phyloP scores from a whole-genome alignment of 2,113 vertebrate species.

The Scalopus aquaticus region DNA sequence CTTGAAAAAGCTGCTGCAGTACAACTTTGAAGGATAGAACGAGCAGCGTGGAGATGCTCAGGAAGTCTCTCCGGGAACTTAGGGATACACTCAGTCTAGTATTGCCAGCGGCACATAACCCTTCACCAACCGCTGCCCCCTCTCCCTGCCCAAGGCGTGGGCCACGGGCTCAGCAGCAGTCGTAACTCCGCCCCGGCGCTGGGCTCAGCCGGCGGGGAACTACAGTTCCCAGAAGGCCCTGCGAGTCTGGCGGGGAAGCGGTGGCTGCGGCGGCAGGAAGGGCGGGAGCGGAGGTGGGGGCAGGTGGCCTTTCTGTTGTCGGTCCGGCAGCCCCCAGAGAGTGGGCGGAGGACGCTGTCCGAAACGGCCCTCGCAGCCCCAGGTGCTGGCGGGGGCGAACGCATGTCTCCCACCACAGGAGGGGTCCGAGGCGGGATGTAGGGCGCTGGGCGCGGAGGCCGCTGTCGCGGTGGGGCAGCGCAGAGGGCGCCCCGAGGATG shows the following conservation, averaged over 20 bases:
- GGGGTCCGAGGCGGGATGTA: constrained; percentile 67
- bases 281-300: background rate
- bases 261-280: constrained; percentile 8
- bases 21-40: background rate
- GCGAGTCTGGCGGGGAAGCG: background rate
- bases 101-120: rapidly evolving
- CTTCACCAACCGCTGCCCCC: rapidly evolving
- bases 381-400: background rate
- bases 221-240: constrained; percentile 82
- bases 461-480: constrained; percentile 33
- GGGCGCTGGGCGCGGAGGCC: background rate
- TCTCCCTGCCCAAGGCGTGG: background rate
- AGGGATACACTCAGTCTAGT: rapidly evolving
- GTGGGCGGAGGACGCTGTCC: background rate
- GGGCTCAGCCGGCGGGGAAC: constrained; percentile 54
- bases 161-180: background rate
- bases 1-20: background rate
- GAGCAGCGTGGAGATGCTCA: rapidly evolving
- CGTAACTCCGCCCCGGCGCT: constrained; percentile 11
- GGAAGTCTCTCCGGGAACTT: background rate
- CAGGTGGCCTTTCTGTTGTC: background rate
- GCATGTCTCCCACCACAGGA: background rate
- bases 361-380: rapidly evolving
- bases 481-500: constrained; percentile 88
- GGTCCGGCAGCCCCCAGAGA: rapidly evolving